phyloP scores from a whole-genome alignment of 2,797 vertebrate species.

The Myiotriccus ornatus region DNA sequence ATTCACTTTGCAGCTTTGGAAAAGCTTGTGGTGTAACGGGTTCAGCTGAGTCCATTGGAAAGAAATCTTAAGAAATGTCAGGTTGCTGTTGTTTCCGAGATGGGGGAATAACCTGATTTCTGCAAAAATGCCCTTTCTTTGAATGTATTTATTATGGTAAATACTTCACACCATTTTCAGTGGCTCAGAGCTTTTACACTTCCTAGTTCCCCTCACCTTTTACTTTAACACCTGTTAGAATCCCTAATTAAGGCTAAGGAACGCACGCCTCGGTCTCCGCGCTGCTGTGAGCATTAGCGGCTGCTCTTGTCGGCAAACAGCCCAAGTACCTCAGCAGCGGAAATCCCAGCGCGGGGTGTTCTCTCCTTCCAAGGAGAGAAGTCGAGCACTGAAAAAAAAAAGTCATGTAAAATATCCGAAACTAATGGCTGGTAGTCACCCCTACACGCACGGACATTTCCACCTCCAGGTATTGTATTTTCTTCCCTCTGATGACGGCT shows the following conservation, averaged over 20 bases:
- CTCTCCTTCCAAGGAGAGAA: neutral
- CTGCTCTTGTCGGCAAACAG: neutral
- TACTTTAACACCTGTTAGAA: neutral
- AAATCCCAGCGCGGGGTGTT: fast-evolving
- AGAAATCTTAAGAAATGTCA: neutral
- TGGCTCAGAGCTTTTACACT: neutral
- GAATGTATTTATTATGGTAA: neutral
- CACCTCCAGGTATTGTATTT: neutral
- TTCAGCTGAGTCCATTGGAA: neutral
- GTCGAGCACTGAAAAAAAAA: neutral
- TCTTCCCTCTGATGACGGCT: neutral
- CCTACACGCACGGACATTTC: neutral
- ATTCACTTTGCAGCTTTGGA: neutral
- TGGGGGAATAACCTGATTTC: neutral
- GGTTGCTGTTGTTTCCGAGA: neutral
- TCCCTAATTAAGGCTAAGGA: fast-evolving
- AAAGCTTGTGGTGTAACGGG: neutral
- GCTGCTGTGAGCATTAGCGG: fast-evolving
- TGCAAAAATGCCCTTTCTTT: neutral
- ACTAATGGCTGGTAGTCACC: no score
- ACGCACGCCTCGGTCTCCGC: fast-evolving
- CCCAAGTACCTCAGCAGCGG: neutral
- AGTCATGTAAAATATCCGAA: neutral
- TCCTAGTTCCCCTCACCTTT: neutral
- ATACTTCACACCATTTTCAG: neutral